These are phyloP conservation scores for Euphonia xanthogaster DNA, from an alignment of 2,797 vertebrate genomes.

Conservation along the genomic window DNA sequence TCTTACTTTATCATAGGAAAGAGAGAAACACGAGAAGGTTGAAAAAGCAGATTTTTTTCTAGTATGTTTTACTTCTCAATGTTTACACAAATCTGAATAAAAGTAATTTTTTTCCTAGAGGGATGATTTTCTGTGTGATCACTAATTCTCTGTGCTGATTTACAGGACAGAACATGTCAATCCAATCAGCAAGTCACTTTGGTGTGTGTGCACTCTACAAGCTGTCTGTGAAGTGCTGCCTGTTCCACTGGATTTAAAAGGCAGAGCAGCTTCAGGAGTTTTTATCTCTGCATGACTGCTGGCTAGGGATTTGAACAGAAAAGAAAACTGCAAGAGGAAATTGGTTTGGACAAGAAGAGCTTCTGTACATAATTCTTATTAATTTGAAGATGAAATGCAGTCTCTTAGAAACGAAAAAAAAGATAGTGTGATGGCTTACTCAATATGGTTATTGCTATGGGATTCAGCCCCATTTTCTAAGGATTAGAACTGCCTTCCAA, in stretches of 20 bases:
- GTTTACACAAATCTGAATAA: background rate
- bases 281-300: constrained; percentile 55
- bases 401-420: constrained; percentile 27
- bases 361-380: constrained; percentile 61
- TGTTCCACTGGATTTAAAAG: constrained; percentile 49
- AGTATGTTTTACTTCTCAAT: background rate
- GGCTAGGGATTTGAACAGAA: constrained; percentile 46
- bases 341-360: constrained; percentile 43
- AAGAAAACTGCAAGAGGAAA: constrained; percentile 44
- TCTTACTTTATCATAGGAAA: background rate
- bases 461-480: background rate
- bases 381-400: constrained; percentile 48
- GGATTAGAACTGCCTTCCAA: constrained; percentile 10
- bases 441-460: background rate
- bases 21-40: background rate
- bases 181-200: constrained; percentile 34
- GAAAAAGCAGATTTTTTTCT: background rate
- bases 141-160: constrained; percentile 37
- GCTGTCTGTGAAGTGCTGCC: constrained; percentile 32
- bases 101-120: constrained; percentile 25
- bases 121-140: constrained; percentile 53
- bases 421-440: background rate
- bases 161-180: constrained; percentile 54
- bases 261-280: constrained; percentile 31
- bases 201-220: background rate